Conservation (phyloP, 2,888 invertebrate genomes). For the Prenolepis imparis region DNA sequence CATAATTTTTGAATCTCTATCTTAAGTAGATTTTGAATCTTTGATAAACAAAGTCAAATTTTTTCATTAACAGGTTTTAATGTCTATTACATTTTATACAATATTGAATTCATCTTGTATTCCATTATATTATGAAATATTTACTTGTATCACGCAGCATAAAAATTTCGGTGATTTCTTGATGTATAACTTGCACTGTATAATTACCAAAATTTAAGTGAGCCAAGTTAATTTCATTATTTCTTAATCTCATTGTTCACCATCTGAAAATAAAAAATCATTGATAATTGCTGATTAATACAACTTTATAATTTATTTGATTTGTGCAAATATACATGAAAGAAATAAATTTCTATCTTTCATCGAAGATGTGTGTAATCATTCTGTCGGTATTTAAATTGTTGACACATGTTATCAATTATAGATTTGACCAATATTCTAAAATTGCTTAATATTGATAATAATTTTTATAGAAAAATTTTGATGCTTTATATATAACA, state of each 20-base stretch:
- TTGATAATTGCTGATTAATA: neutral
- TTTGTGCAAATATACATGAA: slow-evolving; percentile 14
- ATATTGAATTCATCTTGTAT: neutral
- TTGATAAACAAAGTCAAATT: neutral
- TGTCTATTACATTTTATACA: neutral
- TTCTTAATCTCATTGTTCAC: neutral
- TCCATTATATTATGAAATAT: neutral
- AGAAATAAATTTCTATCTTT: slow-evolving; percentile 15
- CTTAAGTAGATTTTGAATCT: neutral
- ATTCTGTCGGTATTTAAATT: neutral
- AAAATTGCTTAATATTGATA: neutral
- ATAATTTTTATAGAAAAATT: neutral
- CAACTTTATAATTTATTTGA: neutral
- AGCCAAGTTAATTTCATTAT: neutral
- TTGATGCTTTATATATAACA: neutral
- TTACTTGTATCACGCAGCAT: neutral
- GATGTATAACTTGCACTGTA: neutral
- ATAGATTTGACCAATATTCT: neutral
- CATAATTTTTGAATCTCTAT: neutral
- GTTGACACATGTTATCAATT: neutral
- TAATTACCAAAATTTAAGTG: neutral
- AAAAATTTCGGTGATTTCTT: neutral
- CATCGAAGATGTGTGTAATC: neutral
- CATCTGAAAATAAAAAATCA: neutral
- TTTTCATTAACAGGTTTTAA: neutral